Base-by-base conservation (phyloP, 1,140 invertebrate species). In the Sogatella furcifera region DNA sequence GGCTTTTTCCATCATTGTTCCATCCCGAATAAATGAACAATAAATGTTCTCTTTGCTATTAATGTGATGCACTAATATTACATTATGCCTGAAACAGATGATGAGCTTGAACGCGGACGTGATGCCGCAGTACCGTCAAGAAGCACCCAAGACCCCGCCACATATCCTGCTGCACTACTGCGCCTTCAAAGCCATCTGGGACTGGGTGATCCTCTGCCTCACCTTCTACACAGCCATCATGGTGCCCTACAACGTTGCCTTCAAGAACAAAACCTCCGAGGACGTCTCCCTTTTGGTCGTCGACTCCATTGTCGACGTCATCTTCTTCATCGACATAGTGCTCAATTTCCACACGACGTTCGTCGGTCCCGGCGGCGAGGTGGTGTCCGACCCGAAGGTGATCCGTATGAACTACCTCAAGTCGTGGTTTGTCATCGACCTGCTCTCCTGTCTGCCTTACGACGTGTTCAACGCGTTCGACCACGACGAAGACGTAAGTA, bases 171-270 rank as follows among this genome's bases (percentile, higher is more conserved):
- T 98, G 67, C 95, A 98, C 80, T 97, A 98, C 78, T 97, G 94
- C 81, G 93, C 94, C 69, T 97, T 97, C 81, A 95, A 95, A 79
- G 93, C 95, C 64, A 94, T 95, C 71, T 99, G 97, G 96, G 97
- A 99, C 80, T 99, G 97, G 97, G 92, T 98, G 72, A 99, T 99
- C 74, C 84, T 99, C 60, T 95, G 94, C 79, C 84, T 99, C 69
- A 99, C 97, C 65, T 99, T 99, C 82, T 99, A 99, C 82, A 99
- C 97, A 61, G 96, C 97, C 73, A 97, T 99, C 75, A 99, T 99
- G 92, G 97, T 99, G 68, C 97, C 97, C 60, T 99, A 97, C 81
- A 99, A 99, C 78, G 96, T 98, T 69, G 95, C 97, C 71, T 99
- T 99, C 82, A 97, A 97, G 78, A 98, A 97, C 78, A 98, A 98